phyloP scores from a whole-genome alignment of 2,113 vertebrate genomes.

The Oncorhynchus masou region DNA sequence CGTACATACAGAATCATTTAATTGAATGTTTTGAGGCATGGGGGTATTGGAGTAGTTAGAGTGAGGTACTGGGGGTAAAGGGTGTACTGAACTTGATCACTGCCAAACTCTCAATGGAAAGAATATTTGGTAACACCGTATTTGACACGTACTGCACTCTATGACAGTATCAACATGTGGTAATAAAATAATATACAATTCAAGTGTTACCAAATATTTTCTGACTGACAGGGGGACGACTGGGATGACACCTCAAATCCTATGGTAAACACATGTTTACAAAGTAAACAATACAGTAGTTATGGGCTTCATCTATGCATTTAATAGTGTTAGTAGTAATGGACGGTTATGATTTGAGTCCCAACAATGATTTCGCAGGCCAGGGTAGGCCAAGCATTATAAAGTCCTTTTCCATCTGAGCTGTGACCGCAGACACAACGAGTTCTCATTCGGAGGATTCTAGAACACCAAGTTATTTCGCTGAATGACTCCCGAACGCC shows the following conservation, averaged over 20 bases:
- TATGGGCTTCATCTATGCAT: conserved; percentile 60
- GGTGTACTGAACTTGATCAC: background rate
- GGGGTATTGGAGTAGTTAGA: too few relatives aligned
- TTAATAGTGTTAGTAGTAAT: conserved; percentile 68
- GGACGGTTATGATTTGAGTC: conserved; percentile 35
- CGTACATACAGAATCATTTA: conserved; percentile 40
- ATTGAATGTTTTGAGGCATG: background rate
- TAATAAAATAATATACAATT: too few relatives aligned
- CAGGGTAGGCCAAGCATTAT: background rate
- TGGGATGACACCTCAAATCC: conserved; percentile 34
- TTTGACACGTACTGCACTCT: too few relatives aligned
- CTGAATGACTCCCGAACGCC: background rate
- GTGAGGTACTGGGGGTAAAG: background rate
- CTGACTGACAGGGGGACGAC: background rate
- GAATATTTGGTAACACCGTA: conserved; percentile 25
- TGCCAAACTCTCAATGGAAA: background rate
- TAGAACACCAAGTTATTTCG: background rate
- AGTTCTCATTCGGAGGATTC: too few relatives aligned
- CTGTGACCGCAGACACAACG: conserved; percentile 11
- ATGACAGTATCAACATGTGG: too few relatives aligned
- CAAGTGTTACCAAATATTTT: too few relatives aligned
- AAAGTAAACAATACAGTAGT: conserved; percentile 75
- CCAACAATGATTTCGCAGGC: background rate
- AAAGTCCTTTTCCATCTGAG: conserved; percentile 3
- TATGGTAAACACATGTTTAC: conserved; percentile 60